Percentiles rank a stretch among this genome's conserved stretches.
Evolutionary conservation across 2,113 vertebrate species (phyloP).

Genomic region (Oncorhynchus tshawytscha): DNA sequence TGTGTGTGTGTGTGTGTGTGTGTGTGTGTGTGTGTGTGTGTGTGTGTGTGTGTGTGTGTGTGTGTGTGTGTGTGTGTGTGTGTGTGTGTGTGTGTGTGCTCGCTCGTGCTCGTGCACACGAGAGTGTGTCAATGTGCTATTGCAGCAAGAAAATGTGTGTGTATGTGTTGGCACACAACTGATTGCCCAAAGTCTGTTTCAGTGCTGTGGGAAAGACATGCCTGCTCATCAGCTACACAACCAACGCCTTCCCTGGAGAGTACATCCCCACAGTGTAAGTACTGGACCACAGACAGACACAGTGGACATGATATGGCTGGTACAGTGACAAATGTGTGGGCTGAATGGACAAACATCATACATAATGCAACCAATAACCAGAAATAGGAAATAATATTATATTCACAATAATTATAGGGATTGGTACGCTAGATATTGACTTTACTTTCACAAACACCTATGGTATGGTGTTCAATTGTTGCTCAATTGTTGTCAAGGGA

Average conservation of each 20-base stretch:
- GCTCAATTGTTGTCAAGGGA: no score
- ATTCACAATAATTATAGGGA: not conserved
- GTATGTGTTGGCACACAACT: slow-evolving; percentile 6
- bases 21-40: not conserved
- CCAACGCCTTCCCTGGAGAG: slow-evolving; percentile 63
- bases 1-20: not conserved
- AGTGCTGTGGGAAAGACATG: slow-evolving; percentile 65
- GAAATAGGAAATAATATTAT: not conserved
- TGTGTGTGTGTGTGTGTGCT: not conserved
- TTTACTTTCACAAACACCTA: no score
- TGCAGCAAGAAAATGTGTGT: slow-evolving; percentile 9
- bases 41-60: not conserved
- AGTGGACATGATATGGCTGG: no score
- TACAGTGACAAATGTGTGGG: not conserved
- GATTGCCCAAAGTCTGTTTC: slow-evolving; percentile 28
- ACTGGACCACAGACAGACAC: not conserved
- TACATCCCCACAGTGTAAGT: slow-evolving; percentile 66
- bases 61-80: not conserved
- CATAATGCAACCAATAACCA: not conserved
- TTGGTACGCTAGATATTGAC: not conserved
- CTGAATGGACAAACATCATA: no score
- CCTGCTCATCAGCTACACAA: slow-evolving; percentile 62
- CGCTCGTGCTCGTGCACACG: not conserved
- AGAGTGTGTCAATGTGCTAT: not conserved
- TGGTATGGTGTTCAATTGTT: no score